Evolutionary conservation across 2,797 vertebrate species (phyloP).

Genomic region (Emys orbicularis): DNA sequence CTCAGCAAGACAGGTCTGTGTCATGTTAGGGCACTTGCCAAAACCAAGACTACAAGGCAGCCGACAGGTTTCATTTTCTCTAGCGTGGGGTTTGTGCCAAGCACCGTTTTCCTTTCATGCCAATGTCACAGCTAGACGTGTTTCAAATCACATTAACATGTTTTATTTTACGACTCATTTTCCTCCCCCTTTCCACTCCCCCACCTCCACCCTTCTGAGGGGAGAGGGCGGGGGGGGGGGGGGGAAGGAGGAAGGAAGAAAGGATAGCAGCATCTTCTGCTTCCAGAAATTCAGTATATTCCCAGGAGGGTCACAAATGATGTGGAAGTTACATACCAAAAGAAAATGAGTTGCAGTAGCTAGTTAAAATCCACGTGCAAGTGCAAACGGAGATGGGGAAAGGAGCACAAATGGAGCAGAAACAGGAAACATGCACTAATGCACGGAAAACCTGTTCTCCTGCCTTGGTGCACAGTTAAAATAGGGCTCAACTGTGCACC

Average conservation of each 20-base stretch:
- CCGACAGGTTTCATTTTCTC: neutral
- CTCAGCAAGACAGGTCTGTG: neutral
- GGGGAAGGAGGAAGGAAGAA: no score
- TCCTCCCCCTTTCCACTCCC: neutral
- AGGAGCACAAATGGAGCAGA: neutral
- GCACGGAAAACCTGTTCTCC: neutral
- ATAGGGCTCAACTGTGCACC: neutral
- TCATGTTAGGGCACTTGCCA: neutral
- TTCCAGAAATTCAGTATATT: neutral
- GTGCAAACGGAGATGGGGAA: neutral
- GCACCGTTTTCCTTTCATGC: fast-evolving
- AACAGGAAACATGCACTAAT: neutral
- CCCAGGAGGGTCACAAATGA: neutral
- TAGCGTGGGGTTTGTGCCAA: neutral
- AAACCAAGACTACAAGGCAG: neutral
- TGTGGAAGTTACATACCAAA: fast-evolving
- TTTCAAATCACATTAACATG: neutral
- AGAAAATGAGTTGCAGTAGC: neutral
- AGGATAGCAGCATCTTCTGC: neutral
- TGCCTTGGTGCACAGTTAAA: neutral
- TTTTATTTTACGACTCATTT: neutral
- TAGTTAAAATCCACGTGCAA: fast-evolving
- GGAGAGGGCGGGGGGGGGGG: no score
- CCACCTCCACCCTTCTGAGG: fast-evolving
- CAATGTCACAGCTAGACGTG: neutral